These are phyloP conservation scores for Campopleginae sp. DNA, from an alignment of 2,888 invertebrate genomes.

Conservation along the genomic window DNA sequence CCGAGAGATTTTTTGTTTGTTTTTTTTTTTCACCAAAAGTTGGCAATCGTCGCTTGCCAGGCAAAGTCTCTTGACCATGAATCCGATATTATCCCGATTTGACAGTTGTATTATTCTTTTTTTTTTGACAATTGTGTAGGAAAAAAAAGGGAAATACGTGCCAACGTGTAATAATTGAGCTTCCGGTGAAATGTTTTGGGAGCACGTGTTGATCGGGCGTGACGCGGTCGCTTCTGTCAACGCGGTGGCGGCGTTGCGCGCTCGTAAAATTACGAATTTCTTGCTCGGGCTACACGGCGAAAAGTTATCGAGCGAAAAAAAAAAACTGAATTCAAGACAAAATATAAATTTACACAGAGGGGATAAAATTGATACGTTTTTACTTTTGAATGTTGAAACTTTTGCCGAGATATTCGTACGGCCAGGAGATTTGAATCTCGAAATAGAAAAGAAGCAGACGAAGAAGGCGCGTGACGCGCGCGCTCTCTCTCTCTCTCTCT, in stretches of 20 bases:
- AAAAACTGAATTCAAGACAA: neutral
- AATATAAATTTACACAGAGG: neutral
- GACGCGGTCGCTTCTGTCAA: conserved; percentile 34
- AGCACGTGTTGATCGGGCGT: conserved; percentile 32
- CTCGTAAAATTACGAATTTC: conserved; percentile 40
- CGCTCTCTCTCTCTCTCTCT: conserved; percentile 1
- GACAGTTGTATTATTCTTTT: no score
- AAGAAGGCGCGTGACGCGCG: neutral
- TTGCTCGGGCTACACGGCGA: neutral
- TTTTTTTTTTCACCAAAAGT: neutral
- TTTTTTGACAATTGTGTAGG: no score
- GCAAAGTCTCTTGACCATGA: neutral
- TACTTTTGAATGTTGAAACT: conserved; percentile 29
- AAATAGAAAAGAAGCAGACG: conserved; percentile 62
- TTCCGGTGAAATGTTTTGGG: conserved; percentile 1
- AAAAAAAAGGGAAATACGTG: no score
- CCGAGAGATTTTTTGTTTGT: neutral
- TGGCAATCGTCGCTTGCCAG: neutral
- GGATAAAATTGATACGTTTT: conserved; percentile 17
- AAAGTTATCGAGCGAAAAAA: neutral
- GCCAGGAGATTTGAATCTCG: conserved; percentile 43
- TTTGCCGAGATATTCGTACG: conserved; percentile 36
- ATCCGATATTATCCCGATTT: no score
- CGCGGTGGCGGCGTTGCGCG: conserved; percentile 12
- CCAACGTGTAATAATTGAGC: neutral